Evolutionary conservation across 2,113 vertebrate species (phyloP).

Genomic region (Albula glossodonta): DNA sequence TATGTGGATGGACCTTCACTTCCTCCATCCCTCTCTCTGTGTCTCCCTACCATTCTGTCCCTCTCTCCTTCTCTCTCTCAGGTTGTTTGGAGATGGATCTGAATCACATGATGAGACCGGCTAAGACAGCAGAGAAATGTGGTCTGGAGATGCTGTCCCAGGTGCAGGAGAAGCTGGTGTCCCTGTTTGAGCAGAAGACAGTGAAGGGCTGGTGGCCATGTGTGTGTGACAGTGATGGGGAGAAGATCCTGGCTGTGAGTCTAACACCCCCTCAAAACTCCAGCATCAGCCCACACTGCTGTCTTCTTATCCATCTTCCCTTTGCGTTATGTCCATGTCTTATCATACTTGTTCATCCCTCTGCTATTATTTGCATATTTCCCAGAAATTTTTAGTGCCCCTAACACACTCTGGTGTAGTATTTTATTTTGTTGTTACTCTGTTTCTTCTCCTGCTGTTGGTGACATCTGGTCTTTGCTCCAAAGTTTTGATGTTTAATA

Average conservation of each 20-base stretch:
- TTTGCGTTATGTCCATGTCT: background rate
- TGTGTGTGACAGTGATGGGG: slow-evolving; percentile 62
- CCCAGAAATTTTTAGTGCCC: too few relatives aligned
- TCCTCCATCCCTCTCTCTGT: background rate
- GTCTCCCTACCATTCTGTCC: background rate
- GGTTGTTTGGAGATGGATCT: slow-evolving; percentile 91
- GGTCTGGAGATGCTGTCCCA: slow-evolving; percentile 72
- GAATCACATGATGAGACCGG: slow-evolving; percentile 87
- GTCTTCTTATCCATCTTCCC: background rate
- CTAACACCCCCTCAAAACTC: background rate
- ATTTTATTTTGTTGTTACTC: background rate
- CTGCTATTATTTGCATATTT: background rate
- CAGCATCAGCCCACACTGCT: background rate
- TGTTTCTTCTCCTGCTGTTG: background rate
- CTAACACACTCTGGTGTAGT: too few relatives aligned
- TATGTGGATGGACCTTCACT: background rate
- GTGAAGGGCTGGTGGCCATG: slow-evolving; percentile 98
- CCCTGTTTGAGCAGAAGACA: slow-evolving; percentile 92
- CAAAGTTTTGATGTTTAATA: too few relatives aligned
- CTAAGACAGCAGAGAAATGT: slow-evolving; percentile 87
- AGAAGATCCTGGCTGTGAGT: slow-evolving; percentile 79
- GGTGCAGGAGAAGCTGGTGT: slow-evolving; percentile 66
- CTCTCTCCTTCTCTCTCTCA: slow-evolving; percentile 39
- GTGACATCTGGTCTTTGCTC: too few relatives aligned
- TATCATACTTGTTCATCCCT: background rate